These are phyloP conservation scores for Bos javanicus DNA, from an alignment of 2,113 vertebrate species.

Conservation along the genomic window DNA sequence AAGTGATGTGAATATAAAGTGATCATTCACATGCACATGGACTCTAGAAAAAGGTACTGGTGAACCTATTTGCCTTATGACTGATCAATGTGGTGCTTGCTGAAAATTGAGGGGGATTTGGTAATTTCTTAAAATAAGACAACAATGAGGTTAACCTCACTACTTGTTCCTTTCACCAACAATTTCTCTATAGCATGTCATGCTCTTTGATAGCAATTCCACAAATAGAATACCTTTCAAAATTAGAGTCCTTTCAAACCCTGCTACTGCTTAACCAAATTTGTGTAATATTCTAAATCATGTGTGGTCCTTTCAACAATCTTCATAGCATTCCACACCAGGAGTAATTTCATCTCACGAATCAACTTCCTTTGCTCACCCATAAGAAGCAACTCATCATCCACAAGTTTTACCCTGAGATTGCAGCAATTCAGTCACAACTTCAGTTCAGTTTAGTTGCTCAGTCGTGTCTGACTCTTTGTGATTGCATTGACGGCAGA, in stretches of 20 bases:
- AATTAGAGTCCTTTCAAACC: neutral
- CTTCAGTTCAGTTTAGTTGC: neutral
- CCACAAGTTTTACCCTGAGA: neutral
- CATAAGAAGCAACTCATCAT: neutral
- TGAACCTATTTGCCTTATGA: neutral
- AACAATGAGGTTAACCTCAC: neutral
- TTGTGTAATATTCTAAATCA: neutral
- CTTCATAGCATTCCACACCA: neutral
- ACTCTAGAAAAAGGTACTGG: neutral
- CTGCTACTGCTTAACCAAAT: neutral
- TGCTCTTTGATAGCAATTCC: neutral
- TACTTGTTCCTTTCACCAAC: neutral
- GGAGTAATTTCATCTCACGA: neutral
- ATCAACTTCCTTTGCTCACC: neutral
- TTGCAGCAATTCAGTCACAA: neutral
- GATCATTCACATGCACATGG: constrained; percentile 53
- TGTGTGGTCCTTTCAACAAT: neutral
- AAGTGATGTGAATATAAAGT: constrained; percentile 74
- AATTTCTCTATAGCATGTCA: neutral
- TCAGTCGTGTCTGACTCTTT: neutral
- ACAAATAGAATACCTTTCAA: neutral
- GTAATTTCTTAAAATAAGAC: neutral
- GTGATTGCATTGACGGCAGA: neutral
- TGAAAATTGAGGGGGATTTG: neutral
- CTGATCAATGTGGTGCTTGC: neutral